Conservation (phyloP, 1,140 invertebrate genomes). For the Onthophagus taurus region DNA sequence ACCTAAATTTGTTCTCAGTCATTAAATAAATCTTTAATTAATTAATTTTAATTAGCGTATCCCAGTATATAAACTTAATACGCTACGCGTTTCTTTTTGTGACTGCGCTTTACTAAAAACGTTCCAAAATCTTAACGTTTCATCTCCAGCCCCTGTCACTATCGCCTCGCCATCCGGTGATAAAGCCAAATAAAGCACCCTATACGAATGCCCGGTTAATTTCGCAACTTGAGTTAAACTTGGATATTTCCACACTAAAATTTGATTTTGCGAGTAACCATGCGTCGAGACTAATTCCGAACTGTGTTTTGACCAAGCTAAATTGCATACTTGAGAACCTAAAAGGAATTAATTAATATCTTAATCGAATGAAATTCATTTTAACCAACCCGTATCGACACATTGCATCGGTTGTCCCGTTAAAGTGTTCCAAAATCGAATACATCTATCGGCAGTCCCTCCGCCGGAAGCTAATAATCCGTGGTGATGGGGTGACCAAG, state of each 20-base stretch:
- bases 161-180: constrained; percentile 99
- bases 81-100: constrained; percentile 91
- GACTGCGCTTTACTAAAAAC: constrained; percentile 96
- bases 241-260: constrained; percentile 99
- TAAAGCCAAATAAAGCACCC: constrained; percentile 95
- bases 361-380: background rate
- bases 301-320: constrained; percentile 99
- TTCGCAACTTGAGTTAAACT: constrained; percentile 94
- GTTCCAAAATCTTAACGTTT: constrained; percentile 98
- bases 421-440: constrained; percentile 98
- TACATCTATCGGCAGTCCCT: constrained; percentile 96
- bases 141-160: constrained; percentile 98
- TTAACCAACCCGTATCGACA: constrained; percentile 77
- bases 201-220: constrained; percentile 93
- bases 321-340: constrained; percentile 97
- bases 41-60: constrained; percentile 51
- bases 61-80: constrained; percentile 91
- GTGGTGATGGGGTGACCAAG: constrained; percentile 99
- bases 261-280: constrained; percentile 99
- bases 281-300: constrained; percentile 97
- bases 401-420: constrained; percentile 99
- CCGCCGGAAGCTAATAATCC: constrained; percentile 95
- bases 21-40: background rate
- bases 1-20: too few relatives aligned
- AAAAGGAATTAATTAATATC: constrained; percentile 13